Evolutionary conservation across 2,113 vertebrate genomes (phyloP).

Genomic region (Phrynosoma platyrhinos): DNA sequence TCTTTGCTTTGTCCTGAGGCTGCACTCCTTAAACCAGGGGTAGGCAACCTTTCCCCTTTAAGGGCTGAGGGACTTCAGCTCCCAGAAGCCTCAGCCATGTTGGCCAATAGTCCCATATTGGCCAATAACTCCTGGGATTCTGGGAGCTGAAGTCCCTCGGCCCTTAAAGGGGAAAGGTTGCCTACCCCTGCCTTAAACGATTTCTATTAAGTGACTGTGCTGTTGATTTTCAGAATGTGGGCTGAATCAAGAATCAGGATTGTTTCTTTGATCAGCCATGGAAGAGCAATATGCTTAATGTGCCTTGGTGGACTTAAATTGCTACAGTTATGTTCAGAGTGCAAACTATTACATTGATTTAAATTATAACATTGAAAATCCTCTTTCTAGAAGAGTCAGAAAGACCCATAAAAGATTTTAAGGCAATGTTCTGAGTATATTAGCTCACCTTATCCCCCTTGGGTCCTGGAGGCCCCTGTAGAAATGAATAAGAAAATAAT

Average conservation of each 20-base stretch:
- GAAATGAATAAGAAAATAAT: slow-evolving; percentile 57
- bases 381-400: not conserved
- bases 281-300: not conserved
- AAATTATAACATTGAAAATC: not conserved
- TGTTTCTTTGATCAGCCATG: not conserved
- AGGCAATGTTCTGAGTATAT: accelerated
- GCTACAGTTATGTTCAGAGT: not conserved
- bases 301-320: not conserved
- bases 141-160: no score
- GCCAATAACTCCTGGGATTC: no score
- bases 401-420: not conserved
- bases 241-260: not conserved
- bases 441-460: slow-evolving; percentile 94
- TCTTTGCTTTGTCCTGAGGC: not conserved
- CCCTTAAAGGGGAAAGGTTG: no score
- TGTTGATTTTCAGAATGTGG: no score
- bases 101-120: no score
- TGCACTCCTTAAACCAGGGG: not conserved
- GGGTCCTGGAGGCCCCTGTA: slow-evolving; percentile 88
- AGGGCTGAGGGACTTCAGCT: no score
- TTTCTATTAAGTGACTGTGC: not conserved
- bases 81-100: no score
- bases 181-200: no score
- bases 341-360: no score
- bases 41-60: no score